Percentiles rank a stretch among this genome's conserved stretches.
Evolutionary conservation across 2,113 vertebrate genomes (phyloP).

Genomic region (Romanogobio albipinnatus): DNA sequence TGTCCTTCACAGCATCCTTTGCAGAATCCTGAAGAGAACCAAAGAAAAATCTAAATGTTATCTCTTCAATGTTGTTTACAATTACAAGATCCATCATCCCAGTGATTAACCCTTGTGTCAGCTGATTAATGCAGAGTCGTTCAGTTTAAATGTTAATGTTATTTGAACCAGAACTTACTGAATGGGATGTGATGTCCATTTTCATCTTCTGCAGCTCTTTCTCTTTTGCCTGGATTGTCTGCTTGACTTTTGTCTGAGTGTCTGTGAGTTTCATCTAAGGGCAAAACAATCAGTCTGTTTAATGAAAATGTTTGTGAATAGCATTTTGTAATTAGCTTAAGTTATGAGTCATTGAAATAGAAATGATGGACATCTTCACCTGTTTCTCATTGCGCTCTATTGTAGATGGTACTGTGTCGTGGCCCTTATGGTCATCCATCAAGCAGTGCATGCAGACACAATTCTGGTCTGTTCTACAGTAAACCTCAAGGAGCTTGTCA

Average conservation of each 20-base stretch:
- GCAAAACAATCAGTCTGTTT: neutral
- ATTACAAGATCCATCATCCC: neutral
- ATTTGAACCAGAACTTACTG: conserved; percentile 33
- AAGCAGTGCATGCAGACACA: conserved; percentile 57
- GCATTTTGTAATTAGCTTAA: neutral
- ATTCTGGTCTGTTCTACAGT: conserved; percentile 55
- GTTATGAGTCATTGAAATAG: neutral
- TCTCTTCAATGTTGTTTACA: neutral
- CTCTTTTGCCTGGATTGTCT: conserved; percentile 41
- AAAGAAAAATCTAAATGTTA: neutral
- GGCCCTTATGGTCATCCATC: conserved; percentile 55
- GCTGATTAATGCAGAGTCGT: neutral
- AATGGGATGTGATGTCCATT: neutral
- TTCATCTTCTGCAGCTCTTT: conserved; percentile 31
- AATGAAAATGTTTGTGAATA: neutral
- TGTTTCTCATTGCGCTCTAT: conserved; percentile 49
- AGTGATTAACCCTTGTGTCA: neutral
- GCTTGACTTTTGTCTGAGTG: conserved; percentile 5
- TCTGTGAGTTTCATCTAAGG: conserved; percentile 33
- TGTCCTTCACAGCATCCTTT: conserved; percentile 54
- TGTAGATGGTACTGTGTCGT: conserved; percentile 51
- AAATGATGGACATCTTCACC: conserved; percentile 32
- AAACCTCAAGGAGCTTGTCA: conserved; percentile 57
- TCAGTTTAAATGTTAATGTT: neutral
- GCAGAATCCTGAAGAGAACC: conserved; percentile 25